Conservation (phyloP, 2,113 vertebrate species). For the Tragelaphus strepsiceros region DNA sequence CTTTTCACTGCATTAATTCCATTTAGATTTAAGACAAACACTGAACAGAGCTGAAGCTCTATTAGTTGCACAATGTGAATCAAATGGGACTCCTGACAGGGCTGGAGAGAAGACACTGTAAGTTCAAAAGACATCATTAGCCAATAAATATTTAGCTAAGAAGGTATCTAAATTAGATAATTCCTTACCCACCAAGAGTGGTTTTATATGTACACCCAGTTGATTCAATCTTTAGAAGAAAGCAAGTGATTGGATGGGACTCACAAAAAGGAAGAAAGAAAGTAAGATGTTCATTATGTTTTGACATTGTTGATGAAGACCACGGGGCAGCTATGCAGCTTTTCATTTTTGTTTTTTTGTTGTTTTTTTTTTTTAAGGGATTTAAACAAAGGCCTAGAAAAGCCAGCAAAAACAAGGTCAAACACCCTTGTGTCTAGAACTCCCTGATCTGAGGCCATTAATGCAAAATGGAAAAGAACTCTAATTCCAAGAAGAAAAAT, state of each 20-base stretch:
- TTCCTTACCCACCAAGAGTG: neutral
- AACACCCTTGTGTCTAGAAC: neutral
- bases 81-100: conserved; percentile 61
- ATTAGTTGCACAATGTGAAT: conserved; percentile 73
- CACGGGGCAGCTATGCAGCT: neutral
- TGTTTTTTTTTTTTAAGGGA: neutral
- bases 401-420: conserved; percentile 1
- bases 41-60: conserved; percentile 69
- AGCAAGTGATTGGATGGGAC: neutral
- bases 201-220: neutral
- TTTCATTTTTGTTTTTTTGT: neutral
- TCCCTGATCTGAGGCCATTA: neutral
- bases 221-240: neutral
- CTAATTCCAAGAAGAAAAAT: neutral
- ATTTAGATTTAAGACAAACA: conserved; percentile 76
- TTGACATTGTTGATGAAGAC: neutral
- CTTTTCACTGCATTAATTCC: conserved; percentile 75
- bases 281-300: neutral
- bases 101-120: conserved; percentile 34
- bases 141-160: neutral
- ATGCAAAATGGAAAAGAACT: neutral
- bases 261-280: neutral
- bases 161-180: neutral
- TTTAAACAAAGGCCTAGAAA: conserved; percentile 2
- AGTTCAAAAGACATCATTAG: conserved; percentile 32